A percentile compares a stretch with the other conserved stretches of the same genome.
Conservation (phyloP, 2,888 invertebrate species). For the Hipparchia sbordonii region DNA sequence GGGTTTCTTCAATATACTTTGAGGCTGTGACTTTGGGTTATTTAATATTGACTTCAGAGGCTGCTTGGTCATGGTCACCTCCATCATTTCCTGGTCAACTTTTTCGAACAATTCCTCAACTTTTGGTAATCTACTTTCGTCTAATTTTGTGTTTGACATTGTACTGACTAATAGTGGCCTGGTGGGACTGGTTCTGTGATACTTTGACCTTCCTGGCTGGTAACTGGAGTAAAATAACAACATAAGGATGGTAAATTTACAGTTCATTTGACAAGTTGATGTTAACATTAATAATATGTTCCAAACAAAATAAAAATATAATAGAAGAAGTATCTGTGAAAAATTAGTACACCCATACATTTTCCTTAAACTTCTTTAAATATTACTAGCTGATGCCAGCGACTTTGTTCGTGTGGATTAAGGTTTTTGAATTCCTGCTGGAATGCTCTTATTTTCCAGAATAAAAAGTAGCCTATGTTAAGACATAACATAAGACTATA, state of each 20-base stretch:
- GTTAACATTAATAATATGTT: no score
- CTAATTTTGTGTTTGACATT: conserved; percentile 69
- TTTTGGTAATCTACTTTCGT: conserved; percentile 70
- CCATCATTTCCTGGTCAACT: conserved; percentile 73
- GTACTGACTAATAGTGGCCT: conserved; percentile 68
- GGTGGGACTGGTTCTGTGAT: conserved; percentile 64
- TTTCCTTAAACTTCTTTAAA: no score
- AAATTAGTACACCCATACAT: no score
- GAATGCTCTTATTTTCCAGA: no score
- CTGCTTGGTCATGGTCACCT: conserved; percentile 64
- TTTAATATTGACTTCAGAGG: conserved; percentile 78
- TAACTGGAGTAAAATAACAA: conserved; percentile 51
- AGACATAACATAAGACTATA: no score
- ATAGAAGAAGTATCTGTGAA: no score
- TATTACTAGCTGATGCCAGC: no score
- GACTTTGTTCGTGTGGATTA: no score
- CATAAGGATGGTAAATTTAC: not conserved
- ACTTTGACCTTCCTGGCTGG: conserved; percentile 67
- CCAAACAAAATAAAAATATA: no score
- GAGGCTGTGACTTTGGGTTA: conserved; percentile 69
- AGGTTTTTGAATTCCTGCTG: no score
- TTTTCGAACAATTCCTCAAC: conserved; percentile 76
- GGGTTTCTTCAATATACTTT: conserved; percentile 74
- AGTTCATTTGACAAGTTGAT: not conserved
- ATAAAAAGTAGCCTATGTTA: no score